Evolutionary conservation across 2,113 vertebrate genomes (phyloP), one percentile per base, ranked within the genome.

Genomic region (Poeciliopsis turrubarensis): DNA sequence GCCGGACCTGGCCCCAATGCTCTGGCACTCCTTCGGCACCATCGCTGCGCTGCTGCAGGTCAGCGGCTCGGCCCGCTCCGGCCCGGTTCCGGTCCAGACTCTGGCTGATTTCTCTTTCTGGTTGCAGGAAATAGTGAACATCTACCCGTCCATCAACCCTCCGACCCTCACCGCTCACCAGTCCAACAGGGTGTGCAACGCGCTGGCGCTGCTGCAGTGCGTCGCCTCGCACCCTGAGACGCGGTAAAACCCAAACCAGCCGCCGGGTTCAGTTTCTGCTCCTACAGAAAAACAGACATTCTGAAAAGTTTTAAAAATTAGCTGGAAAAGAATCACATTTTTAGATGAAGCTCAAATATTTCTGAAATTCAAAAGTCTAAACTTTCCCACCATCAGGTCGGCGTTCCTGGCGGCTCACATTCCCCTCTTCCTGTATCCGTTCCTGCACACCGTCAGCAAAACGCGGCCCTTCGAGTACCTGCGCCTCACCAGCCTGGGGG

Each of bases 71-170:
- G 8, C 17, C 57, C 39, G 6, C 7, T 12, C 14, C 13, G 60
- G 7, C 47, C 15, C 0, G 25, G 5, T 19, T 22, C 8, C 29
- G 15, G 14, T 41, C 7, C 1, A 26, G 5, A 54, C 17, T 51
- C 44, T 4, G 60, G 57, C 22, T 29, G 19, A 39, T 69, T 73
- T 41, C 2, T 31, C 5, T 30, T 1, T 13, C 41, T 29, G 12
- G 71, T 73, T 63, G 30, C 77, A 99, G 98, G 98, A 99, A 95
- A 99, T 99, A 83, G 98, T 99, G 87, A 99, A 99, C 95, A 99
- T 99, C 90, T 99, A 99, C 83, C 98, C 98, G 34, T 99, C 98
- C n/a, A 99, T 99, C 89, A 99, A 99, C 83, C 98, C 98, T 39
- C 97, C 98, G 0, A 99, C 98, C 2, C 94, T 99, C 88, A 99